Conservation (phyloP, 2,797 vertebrate species). For the Pseudomugil gertrudae region DNA sequence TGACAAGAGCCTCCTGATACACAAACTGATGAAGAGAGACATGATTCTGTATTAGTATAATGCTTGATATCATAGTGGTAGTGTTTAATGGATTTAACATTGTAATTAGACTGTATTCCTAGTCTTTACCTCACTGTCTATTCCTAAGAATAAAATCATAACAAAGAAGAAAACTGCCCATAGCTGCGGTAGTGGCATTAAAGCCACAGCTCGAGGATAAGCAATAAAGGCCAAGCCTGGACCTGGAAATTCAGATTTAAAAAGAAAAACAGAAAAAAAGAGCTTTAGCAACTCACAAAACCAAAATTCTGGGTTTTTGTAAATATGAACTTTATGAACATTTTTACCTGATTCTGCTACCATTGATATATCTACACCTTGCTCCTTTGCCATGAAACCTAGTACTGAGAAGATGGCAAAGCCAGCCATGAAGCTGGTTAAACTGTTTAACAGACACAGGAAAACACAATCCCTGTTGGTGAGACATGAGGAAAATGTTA, state of each 20-base stretch:
- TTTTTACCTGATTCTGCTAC: constrained; percentile 91
- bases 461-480: constrained; percentile 88
- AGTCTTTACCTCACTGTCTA: constrained; percentile 91
- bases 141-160: constrained; percentile 93
- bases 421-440: constrained; percentile 93
- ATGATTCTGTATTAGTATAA: neutral
- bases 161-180: constrained; percentile 96
- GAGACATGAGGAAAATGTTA: constrained; percentile 14
- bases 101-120: neutral
- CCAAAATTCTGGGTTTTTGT: neutral
- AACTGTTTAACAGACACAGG: constrained; percentile 91
- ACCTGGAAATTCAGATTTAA: constrained; percentile 76
- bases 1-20: constrained; percentile 91
- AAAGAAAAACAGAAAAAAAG: neutral
- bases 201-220: constrained; percentile 91
- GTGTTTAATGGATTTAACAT: neutral
- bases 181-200: constrained; percentile 93
- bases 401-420: constrained; percentile 96
- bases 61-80: neutral
- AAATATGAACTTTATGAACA: neutral
- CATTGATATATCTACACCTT: constrained; percentile 88
- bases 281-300: neutral
- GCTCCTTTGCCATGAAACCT: constrained; percentile 94
- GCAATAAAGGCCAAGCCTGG: constrained; percentile 95
- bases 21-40: constrained; percentile 84